Conservation (phyloP, 2,888 invertebrate species). For the Pachydiplax longipennis region DNA sequence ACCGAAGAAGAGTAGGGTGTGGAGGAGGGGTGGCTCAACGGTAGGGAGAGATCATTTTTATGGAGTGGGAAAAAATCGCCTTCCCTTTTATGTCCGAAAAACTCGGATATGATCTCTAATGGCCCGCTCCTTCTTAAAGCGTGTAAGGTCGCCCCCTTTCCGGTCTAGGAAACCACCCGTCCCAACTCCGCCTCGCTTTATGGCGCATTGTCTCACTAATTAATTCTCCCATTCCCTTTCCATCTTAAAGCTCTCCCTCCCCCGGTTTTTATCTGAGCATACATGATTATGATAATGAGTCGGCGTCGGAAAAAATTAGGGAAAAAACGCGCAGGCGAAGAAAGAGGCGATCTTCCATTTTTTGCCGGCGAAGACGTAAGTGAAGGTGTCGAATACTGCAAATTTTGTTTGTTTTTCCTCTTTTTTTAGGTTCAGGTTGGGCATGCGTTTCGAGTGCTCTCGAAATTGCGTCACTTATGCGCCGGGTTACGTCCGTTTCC, state of each 20-base stretch:
- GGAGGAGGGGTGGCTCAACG: background rate
- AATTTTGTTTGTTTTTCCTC: background rate
- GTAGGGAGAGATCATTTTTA: background rate
- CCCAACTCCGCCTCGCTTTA: background rate
- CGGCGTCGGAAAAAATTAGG: background rate
- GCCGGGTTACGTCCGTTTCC: background rate
- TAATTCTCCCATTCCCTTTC: constrained; percentile 13
- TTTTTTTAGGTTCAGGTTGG: background rate
- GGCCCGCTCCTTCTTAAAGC: constrained; percentile 26
- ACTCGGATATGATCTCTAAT: constrained; percentile 38
- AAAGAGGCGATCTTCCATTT: background rate
- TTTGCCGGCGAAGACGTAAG: background rate
- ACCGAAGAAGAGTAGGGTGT: background rate
- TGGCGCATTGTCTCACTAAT: constrained; percentile 42
- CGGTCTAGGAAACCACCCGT: background rate
- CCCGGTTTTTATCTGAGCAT: constrained; percentile 28
- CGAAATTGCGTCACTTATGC: background rate
- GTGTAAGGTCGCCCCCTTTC: constrained; percentile 39
- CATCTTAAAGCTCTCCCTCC: background rate
- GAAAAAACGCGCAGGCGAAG: background rate
- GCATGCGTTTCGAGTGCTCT: background rate
- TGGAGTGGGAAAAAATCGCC: constrained; percentile 20
- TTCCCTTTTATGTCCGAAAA: constrained; percentile 27
- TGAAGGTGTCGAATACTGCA: background rate
- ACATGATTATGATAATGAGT: constrained; percentile 37